Conservation (phyloP, 2,113 vertebrate species). For the Oplegnathus fasciatus region DNA sequence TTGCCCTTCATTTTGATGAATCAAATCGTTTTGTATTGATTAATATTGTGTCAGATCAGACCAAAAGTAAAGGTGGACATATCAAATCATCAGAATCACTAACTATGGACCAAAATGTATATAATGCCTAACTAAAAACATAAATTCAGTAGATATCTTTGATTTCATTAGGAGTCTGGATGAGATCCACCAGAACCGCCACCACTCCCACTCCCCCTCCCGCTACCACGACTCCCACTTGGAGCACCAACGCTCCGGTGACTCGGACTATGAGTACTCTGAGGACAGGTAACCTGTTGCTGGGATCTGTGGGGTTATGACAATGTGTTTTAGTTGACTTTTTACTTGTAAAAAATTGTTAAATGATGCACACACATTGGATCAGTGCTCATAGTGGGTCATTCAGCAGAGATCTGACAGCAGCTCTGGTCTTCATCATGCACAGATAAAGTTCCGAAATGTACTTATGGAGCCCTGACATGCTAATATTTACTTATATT, state of each 20-base stretch:
- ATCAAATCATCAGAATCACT: background rate
- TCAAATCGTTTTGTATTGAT: background rate
- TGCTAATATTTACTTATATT: background rate
- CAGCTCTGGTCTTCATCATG: background rate
- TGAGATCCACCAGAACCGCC: constrained; percentile 97
- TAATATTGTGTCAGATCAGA: background rate
- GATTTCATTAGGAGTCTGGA: constrained; percentile 92
- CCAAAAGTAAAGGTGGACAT: background rate
- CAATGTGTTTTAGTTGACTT: background rate
- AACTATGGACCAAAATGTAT: background rate
- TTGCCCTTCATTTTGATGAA: background rate
- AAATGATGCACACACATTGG: background rate
- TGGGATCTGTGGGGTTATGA: background rate
- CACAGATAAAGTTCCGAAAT: background rate
- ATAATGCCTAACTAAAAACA: background rate
- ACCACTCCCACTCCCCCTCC: constrained; percentile 93
- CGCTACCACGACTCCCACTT: constrained; percentile 92
- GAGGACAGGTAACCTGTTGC: constrained; percentile 93
- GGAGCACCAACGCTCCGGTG: constrained; percentile 90
- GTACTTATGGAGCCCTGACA: background rate
- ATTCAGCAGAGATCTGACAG: background rate
- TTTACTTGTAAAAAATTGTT: background rate
- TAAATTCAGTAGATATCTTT: background rate
- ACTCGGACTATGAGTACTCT: constrained; percentile 95
- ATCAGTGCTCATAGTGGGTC: background rate